Evolutionary conservation across 2,113 vertebrate genomes (phyloP).

Genomic region (Crotalus helleri): DNA sequence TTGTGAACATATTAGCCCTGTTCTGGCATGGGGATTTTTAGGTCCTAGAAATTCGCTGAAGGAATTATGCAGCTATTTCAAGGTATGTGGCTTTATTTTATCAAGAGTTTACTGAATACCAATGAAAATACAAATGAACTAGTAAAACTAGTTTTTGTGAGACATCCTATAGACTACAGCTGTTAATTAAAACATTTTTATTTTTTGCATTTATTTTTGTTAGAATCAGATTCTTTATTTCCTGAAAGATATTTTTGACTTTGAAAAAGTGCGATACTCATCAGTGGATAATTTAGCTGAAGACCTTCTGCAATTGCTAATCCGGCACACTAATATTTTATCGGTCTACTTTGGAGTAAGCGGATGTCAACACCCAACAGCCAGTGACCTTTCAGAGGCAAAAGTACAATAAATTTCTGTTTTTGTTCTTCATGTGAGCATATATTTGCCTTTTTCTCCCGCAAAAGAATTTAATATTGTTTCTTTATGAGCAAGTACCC

Average conservation of each 20-base stretch:
- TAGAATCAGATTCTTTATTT: conserved; percentile 93
- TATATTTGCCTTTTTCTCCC: not conserved
- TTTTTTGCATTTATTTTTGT: not conserved
- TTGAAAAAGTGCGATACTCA: conserved; percentile 91
- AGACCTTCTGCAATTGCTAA: conserved; percentile 83
- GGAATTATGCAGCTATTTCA: conserved; percentile 94
- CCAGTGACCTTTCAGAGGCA: conserved; percentile 70
- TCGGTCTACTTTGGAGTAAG: conserved; percentile 74
- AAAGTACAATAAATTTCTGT: conserved; percentile 66
- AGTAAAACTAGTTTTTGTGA: not conserved
- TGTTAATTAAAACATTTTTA: not conserved
- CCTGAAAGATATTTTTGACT: conserved; percentile 94
- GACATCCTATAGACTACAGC: not conserved
- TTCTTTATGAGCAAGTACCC: conserved; percentile 10
- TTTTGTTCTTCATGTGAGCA: not conserved
- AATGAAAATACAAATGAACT: not conserved
- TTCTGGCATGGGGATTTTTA: conserved; percentile 94
- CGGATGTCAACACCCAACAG: conserved; percentile 47
- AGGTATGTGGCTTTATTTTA: conserved; percentile 71
- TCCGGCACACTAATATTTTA: conserved; percentile 81
- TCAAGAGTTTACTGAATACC: not conserved
- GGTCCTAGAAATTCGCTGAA: conserved; percentile 89
- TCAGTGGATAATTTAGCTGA: conserved; percentile 83
- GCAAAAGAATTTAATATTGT: conserved; percentile 12
- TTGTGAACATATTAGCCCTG: conserved; percentile 93